These are phyloP conservation scores for Clusia tigrina DNA, from an alignment of 2,888 invertebrate genomes.

Conservation along the genomic window DNA sequence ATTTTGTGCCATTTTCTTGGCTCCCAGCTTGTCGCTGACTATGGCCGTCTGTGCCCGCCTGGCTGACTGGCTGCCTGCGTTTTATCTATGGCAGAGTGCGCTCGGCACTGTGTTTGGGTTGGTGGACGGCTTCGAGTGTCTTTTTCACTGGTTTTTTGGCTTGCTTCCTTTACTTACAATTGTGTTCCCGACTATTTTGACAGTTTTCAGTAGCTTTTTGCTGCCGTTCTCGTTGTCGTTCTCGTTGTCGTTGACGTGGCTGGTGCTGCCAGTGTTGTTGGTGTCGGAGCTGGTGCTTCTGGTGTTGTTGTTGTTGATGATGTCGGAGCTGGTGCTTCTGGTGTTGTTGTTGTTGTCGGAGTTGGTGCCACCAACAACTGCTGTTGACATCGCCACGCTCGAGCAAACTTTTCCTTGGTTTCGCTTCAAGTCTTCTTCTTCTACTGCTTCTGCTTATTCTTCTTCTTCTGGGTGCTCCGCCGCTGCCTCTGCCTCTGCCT, in stretches of 20 bases:
- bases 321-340: slow-evolving; percentile 15
- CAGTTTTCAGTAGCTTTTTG: neutral
- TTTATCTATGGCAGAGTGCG: no score
- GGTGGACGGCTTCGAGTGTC: no score
- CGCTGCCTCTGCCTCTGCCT: neutral
- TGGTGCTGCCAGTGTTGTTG: slow-evolving; percentile 6
- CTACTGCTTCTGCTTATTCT: neutral
- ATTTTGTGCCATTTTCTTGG: no score
- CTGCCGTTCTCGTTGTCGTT: neutral
- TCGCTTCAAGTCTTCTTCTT: neutral
- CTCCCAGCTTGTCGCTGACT: no score
- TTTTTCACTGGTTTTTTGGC: no score
- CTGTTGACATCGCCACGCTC: slow-evolving; percentile 5
- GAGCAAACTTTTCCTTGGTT: neutral
- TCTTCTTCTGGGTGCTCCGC: neutral
- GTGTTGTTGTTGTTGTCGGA: slow-evolving; percentile 15
- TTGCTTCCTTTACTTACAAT: slow-evolving; percentile 9
- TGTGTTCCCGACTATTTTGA: slow-evolving; percentile 5
- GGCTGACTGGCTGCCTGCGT: no score
- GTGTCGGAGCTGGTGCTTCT: no score
- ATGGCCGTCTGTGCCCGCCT: no score
- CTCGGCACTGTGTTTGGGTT: no score
- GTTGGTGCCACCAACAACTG: slow-evolving; percentile 7
- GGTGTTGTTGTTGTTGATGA: slow-evolving; percentile 13
- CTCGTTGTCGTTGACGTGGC: slow-evolving; percentile 9